phyloP scores from a whole-genome alignment of 2,113 vertebrate species.

The Clarias batrachus region DNA sequence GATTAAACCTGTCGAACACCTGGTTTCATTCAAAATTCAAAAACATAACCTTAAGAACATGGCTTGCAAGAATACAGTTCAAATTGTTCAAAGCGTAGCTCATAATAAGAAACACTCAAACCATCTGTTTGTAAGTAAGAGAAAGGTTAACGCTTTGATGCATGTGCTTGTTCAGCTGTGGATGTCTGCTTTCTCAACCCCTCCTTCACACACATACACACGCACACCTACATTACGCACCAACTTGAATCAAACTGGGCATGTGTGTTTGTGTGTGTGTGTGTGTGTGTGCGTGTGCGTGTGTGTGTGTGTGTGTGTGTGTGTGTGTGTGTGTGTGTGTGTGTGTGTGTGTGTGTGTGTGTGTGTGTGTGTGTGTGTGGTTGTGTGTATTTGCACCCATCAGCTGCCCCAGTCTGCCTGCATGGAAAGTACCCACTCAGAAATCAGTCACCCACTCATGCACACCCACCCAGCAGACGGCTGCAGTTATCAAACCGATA shows the following conservation, averaged over 20 bases:
- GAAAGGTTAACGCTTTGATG: not conserved
- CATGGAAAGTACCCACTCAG: constrained; percentile 30
- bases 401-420: constrained; percentile 25
- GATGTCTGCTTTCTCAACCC: constrained; percentile 22
- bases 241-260: constrained; percentile 21
- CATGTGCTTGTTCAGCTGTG: constrained; percentile 48
- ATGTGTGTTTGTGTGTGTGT: constrained; percentile 2
- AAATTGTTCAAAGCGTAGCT: constrained; percentile 32
- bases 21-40: constrained; percentile 1
- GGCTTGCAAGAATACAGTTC: constrained; percentile 7
- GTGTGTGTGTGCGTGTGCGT: constrained; percentile 15
- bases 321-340: not conserved
- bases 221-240: constrained; percentile 22
- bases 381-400: not conserved
- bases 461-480: constrained; percentile 32
- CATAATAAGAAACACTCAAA: constrained; percentile 25
- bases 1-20: not conserved
- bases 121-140: constrained; percentile 36
- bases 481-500: constrained; percentile 31
- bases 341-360: constrained; percentile 18
- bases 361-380: not conserved
- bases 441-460: constrained; percentile 27
- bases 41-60: constrained; percentile 5
- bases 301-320: not conserved
- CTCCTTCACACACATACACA: constrained; percentile 9